Base-by-base conservation (phyloP, 2,888 invertebrate genomes). In the Mylabris sibirica region DNA sequence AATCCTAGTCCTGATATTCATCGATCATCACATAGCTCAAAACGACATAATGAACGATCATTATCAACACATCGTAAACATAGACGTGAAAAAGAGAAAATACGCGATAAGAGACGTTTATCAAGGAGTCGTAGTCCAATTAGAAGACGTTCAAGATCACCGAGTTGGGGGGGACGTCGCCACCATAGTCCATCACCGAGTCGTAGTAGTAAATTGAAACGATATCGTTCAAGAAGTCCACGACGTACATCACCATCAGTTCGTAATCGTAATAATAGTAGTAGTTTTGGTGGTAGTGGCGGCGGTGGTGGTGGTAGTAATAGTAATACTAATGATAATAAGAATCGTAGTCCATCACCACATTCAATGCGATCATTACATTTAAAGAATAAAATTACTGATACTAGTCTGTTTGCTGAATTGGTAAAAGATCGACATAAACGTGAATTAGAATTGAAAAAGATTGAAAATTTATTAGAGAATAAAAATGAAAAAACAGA, bases 361-460 rank as follows among this genome's bases (percentile, higher is more conserved):
- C 85, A 84, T 73, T 84, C 85, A 17, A 80, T 85, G 49, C 79
- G 82, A 64, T 88, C 87, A 73, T 89, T 91, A 66, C 90, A 90
- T 81, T 88, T 91, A 73, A 90, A 91, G 74, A 92, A 93, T 78
- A 96, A 95, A 83, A 94, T 96, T 80, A 93, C 92, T 65, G 94
- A 95, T 77, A 96, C 96, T 9, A 95, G 95, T 82, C 87, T 96
- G 12, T 96, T 96, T 82, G 96, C 96, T 0, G 95, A 96, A 84
- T 87, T 96, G 70, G 94, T 96, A 14, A 95, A 95, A 80, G 93
- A 94, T 80, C 90, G 92, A 75, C 93, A 93, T 76, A 93, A 93
- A 87, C 88, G 94, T 9, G 93, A 93, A 68, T 88, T 93, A 83
- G 94, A 93, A 65, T 84, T 89, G 69, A 88, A 90, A 84, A 92